Base-by-base conservation (phyloP, 1,140 invertebrate genomes). In the Thaumatotibia leucotreta region DNA sequence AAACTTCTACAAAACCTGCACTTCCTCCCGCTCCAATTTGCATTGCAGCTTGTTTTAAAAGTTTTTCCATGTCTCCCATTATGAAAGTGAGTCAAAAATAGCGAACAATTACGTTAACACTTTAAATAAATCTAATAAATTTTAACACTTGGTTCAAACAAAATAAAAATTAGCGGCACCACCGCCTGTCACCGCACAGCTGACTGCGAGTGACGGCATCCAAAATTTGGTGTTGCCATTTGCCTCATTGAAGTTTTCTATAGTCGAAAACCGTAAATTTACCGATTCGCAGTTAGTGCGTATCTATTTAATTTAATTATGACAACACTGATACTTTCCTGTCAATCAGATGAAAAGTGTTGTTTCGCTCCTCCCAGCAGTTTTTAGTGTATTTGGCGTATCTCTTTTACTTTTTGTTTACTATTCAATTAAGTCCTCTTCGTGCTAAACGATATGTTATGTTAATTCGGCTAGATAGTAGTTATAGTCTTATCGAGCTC, bases 1-100 rank as follows among this genome's bases (percentile, higher is more conserved):
- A 98, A 58, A 98, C 97, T 93, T 99, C 98, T 11, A 98, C 93
- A 89, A 98, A 98, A 70, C 97, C 97, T 73, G 97, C 97, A 70
- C 96, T 97, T 66, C 97, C 97, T 66, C 97, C 97, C 73, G 97
- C 95, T 32, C 94, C 93, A 75, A 98, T 95, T 92, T 98, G 97
- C 84, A 98, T 95, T 1, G 92, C 93, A 61, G 95, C 96, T 83
- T 96, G 92, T 86, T 95, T 96, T 32, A 94, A 78, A 64, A 94
- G 74, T 66, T 87, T 88, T 69, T 92, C 89, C 49, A 91, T 65
- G 29, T 93, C 92, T 66, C 83, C 65, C 92, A 90, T 90, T 64
- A 67, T 82, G n/a, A 32, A 9, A 27, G 49, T 11, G 49, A 49
- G 11, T 24, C 6, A 27, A 2, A 5, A 17, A 14, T 23, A 45